Evolutionary conservation across 2,113 vertebrate genomes (phyloP).

Genomic region (Pseudorasbora parva): DNA sequence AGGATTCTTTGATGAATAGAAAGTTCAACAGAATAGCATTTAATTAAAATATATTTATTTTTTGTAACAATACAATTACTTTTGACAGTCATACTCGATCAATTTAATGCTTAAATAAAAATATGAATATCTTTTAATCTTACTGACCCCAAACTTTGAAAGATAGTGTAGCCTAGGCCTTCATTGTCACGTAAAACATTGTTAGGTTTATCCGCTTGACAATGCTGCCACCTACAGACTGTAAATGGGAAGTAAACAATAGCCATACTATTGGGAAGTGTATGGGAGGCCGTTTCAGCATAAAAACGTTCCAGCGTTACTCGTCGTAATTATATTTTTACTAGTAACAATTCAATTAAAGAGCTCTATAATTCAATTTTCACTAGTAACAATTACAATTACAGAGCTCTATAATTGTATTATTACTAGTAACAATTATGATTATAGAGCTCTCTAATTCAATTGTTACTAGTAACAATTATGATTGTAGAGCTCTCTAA

Average conservation of each 20-base stretch:
- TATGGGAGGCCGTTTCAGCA: too few relatives aligned
- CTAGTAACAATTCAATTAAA: too few relatives aligned
- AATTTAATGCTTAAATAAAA: background rate
- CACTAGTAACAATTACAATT: too few relatives aligned
- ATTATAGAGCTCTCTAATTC: too few relatives aligned
- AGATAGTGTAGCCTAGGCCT: background rate
- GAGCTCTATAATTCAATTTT: too few relatives aligned
- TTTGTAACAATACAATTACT: background rate
- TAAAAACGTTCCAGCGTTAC: too few relatives aligned
- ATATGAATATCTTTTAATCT: background rate
- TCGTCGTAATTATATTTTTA: too few relatives aligned
- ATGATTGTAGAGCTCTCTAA: too few relatives aligned
- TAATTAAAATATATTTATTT: background rate
- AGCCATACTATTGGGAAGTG: background rate
- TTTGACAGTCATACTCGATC: background rate
- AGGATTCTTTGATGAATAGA: background rate
- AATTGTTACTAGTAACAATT: too few relatives aligned
- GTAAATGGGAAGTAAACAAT: background rate
- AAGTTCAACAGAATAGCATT: background rate
- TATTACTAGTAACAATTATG: too few relatives aligned
- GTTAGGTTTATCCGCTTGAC: background rate
- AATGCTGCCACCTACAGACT: slow-evolving; percentile 29
- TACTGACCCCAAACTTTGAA: background rate
- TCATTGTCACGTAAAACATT: too few relatives aligned
- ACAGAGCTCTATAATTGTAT: too few relatives aligned